phyloP scores from a whole-genome alignment of 1,140 invertebrate genomes.

The Ditylenchus dipsaci region DNA sequence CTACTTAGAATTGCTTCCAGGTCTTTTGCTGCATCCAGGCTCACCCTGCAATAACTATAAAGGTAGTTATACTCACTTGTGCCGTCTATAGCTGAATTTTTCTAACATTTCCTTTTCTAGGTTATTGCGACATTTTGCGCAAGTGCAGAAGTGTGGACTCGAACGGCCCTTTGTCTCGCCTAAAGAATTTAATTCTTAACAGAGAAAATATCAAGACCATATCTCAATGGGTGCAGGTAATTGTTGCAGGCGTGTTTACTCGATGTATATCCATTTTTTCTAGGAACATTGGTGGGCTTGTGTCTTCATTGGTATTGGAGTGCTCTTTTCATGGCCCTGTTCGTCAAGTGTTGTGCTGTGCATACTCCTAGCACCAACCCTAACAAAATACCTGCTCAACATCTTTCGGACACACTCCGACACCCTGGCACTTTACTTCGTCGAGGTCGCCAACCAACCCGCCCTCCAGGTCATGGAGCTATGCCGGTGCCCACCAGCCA shows the following conservation, averaged over 20 bases:
- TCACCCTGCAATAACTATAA: conserved; percentile 93
- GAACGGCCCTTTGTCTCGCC: conserved; percentile 86
- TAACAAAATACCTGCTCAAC: conserved; percentile 59
- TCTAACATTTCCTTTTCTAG: conserved; percentile 59
- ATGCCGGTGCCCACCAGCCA: not conserved
- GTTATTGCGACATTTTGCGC: conserved; percentile 96
- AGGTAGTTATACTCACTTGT: conserved; percentile 61
- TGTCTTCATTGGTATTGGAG: conserved; percentile 71
- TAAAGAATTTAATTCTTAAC: conserved; percentile 94
- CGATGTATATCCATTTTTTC: conserved; percentile 10
- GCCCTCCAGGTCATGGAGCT: not conserved
- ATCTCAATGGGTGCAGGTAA: conserved; percentile 48
- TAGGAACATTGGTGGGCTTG: conserved; percentile 95
- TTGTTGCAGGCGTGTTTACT: not conserved
- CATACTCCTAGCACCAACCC: conserved; percentile 78
- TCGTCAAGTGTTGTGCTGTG: conserved; percentile 97
- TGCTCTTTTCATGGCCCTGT: conserved; percentile 94
- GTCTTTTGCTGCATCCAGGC: conserved; percentile 76
- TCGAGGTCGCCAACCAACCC: not conserved
- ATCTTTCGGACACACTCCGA: conserved; percentile 52
- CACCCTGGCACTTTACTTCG: conserved; percentile 49
- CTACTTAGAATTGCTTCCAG: not conserved
- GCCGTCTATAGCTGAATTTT: not conserved
- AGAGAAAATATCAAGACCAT: conserved; percentile 71
- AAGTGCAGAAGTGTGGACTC: conserved; percentile 95